Conservation (phyloP, 2,888 invertebrate species). For the Trissoscelio sp. region DNA sequence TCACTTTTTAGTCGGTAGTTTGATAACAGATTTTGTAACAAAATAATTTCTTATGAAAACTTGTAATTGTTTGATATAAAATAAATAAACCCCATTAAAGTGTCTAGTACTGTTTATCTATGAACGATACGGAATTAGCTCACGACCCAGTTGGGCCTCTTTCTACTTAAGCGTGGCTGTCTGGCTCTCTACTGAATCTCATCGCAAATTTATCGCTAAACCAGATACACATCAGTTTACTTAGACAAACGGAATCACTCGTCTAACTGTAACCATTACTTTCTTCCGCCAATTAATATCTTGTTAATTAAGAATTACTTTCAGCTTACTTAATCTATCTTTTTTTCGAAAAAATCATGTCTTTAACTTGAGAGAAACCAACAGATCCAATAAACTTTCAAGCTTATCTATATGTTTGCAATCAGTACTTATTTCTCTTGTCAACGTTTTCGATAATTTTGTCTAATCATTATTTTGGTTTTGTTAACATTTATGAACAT, state of each 20-base stretch:
- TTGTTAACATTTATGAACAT: no score
- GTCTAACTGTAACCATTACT: conserved; percentile 35
- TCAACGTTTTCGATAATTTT: no score
- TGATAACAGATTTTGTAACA: no score
- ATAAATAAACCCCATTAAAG: conserved; percentile 2
- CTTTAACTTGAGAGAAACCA: no score
- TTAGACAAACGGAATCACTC: conserved; percentile 57
- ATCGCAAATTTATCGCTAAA: conserved; percentile 65
- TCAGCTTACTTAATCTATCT: conserved; percentile 30
- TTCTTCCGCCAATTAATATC: conserved; percentile 63
- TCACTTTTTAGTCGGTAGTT: no score
- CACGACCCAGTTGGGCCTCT: conserved; percentile 71
- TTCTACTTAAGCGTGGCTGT: conserved; percentile 53
- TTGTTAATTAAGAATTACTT: conserved; percentile 57
- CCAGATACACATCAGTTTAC: conserved; percentile 63
- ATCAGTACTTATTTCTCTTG: no score
- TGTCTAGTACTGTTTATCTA: conserved; percentile 40
- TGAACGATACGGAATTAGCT: conserved; percentile 71
- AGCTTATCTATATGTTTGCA: no score
- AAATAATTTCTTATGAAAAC: no score
- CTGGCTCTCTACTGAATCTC: conserved; percentile 65
- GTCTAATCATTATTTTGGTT: no score
- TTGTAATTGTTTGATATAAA: conserved; percentile 1
- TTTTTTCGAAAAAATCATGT: no score
- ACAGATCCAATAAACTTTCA: no score